Conservation (phyloP, 2,113 vertebrate species). For the Ifrita kowaldi region DNA sequence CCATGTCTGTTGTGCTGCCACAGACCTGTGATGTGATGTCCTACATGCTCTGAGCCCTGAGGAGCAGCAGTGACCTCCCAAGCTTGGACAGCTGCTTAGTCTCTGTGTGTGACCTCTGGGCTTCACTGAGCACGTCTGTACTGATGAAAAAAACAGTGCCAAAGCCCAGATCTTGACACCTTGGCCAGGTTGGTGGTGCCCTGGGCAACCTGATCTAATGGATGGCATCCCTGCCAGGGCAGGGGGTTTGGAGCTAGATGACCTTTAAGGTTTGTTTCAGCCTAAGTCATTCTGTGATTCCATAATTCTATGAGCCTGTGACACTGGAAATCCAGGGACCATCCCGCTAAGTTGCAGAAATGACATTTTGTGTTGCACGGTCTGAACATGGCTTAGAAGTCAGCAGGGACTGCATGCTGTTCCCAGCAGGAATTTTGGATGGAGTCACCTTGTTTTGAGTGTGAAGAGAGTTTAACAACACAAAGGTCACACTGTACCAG, state of each 20-base stretch:
- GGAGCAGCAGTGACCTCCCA: background rate
- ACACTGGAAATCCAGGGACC: background rate
- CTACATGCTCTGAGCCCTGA: background rate
- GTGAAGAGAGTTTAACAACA: background rate
- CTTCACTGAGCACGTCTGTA: background rate
- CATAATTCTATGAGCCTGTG: background rate
- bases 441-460: background rate
- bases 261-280: background rate
- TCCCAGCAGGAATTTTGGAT: background rate
- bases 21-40: background rate
- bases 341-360: background rate
- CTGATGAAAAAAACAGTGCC: background rate
- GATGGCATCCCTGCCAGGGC: background rate
- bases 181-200: background rate
- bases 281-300: background rate
- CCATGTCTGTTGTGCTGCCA: background rate
- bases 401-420: background rate
- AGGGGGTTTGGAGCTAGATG: background rate
- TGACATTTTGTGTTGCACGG: background rate
- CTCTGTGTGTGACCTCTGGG: background rate
- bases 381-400: background rate
- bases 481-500: background rate
- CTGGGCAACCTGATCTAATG: background rate
- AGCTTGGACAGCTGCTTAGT: background rate
- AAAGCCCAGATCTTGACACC: background rate